Conservation (phyloP, 2,888 invertebrate species). For the Cheiracanthium punctorium region DNA sequence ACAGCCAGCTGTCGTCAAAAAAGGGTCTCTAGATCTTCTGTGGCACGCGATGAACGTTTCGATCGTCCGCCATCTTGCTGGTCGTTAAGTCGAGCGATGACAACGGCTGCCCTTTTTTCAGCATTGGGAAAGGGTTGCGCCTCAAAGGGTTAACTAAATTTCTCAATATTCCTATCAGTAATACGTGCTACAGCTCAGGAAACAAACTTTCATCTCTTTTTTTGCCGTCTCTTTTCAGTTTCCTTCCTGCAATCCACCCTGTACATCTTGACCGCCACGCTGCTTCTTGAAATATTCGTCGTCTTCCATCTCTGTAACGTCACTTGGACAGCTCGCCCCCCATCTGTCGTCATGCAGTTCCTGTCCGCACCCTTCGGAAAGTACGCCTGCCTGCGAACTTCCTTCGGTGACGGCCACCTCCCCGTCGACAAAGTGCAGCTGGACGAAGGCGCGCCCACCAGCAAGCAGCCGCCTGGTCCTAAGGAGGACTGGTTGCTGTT, state of each 20-base stretch:
- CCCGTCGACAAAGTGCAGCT: slow-evolving; percentile 39
- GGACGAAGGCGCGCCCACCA: slow-evolving; percentile 27
- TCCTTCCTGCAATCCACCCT: slow-evolving; percentile 51
- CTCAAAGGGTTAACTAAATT: too few species aligned
- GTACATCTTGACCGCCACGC: slow-evolving; percentile 27
- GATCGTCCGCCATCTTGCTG: too few species aligned
- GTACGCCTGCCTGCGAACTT: slow-evolving; percentile 25
- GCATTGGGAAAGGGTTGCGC: too few species aligned
- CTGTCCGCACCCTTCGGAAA: slow-evolving; percentile 39
- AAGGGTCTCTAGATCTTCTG: too few species aligned
- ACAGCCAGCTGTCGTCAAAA: too few species aligned
- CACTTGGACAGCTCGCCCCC: slow-evolving; percentile 38
- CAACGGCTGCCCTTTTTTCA: too few species aligned
- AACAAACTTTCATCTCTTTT: too few species aligned
- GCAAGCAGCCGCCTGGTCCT: not conserved
- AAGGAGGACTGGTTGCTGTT: slow-evolving; percentile 53
- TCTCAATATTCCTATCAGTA: too few species aligned
- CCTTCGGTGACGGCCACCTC: slow-evolving; percentile 23
- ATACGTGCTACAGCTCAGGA: too few species aligned
- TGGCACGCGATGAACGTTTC: too few species aligned
- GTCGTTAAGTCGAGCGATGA: too few species aligned
- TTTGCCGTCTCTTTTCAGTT: slow-evolving; percentile 40
- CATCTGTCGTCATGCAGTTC: slow-evolving; percentile 6
- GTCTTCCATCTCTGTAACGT: slow-evolving; percentile 35
- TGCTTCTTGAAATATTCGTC: slow-evolving; percentile 47